Evolutionary conservation across 2,113 vertebrate species (phyloP).

Genomic region (Engystomops pustulosus): DNA sequence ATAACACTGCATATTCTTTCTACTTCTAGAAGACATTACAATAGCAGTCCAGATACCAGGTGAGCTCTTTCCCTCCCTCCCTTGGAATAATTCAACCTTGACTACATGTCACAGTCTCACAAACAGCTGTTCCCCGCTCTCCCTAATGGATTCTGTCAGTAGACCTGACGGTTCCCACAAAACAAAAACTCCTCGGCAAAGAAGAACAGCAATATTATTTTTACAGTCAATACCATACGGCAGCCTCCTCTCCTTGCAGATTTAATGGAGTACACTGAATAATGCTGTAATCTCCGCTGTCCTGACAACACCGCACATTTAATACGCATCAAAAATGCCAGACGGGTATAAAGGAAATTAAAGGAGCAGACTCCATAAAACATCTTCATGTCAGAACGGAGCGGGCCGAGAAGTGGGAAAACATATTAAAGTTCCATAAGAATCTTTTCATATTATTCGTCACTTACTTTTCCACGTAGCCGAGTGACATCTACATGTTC

Average conservation of each 20-base stretch:
- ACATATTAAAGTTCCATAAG: not conserved
- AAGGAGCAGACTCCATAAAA: constrained; percentile 14
- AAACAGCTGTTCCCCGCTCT: constrained; percentile 37
- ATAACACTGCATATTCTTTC: not conserved
- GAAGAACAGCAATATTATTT: constrained; percentile 32
- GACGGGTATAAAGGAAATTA: constrained; percentile 14
- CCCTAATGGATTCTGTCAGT: constrained; percentile 49
- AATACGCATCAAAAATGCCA: constrained; percentile 9
- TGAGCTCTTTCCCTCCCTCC: constrained; percentile 17
- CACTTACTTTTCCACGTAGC: not conserved
- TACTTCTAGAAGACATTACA: constrained; percentile 12
- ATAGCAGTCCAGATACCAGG: not conserved
- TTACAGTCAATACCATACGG: constrained; percentile 18
- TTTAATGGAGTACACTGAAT: constrained; percentile 30
- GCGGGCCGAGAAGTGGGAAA: not conserved
- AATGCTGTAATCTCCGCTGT: constrained; percentile 35
- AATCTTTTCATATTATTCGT: not conserved
- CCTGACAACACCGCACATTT: constrained; percentile 14
- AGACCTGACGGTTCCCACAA: constrained; percentile 39
- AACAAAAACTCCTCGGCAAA: constrained; percentile 26
- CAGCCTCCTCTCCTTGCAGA: constrained; percentile 31
- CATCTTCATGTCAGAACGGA: not conserved
- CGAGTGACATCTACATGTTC: not conserved
- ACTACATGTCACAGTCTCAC: constrained; percentile 29
- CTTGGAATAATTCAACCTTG: constrained; percentile 45